These are phyloP conservation scores for Agrypnia vestita DNA, from an alignment of 1,140 invertebrate species.

Conservation along the genomic window DNA sequence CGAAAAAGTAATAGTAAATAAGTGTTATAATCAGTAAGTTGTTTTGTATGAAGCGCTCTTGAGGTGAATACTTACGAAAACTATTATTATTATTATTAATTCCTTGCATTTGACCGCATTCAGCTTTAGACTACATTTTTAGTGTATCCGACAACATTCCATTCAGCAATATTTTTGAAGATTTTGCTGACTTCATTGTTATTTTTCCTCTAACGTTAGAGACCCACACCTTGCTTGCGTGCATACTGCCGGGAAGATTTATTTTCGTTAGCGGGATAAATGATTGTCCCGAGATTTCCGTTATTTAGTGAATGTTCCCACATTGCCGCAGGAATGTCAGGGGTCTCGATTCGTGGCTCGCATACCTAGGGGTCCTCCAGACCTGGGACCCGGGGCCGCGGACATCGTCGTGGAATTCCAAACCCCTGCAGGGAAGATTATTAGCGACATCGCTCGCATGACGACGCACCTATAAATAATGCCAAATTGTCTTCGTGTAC, in stretches of 20 bases:
- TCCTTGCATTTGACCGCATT: no score
- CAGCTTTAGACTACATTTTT: not conserved
- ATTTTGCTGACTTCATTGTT: no score
- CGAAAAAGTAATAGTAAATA: no score
- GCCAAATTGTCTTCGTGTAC: not conserved
- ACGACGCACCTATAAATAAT: not conserved
- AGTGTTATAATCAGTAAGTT: no score
- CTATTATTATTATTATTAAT: no score
- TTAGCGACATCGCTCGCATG: not conserved
- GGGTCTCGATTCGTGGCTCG: not conserved
- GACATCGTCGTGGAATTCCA: conserved; percentile 3
- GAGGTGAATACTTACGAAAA: no score
- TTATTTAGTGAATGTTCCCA: not conserved
- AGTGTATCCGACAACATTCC: not conserved
- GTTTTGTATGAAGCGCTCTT: no score
- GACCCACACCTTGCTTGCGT: not conserved
- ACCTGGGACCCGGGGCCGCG: not conserved
- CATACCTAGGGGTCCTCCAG: not conserved
- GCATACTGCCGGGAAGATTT: not conserved
- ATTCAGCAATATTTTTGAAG: not conserved
- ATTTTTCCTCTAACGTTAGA: not conserved
- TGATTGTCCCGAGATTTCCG: not conserved
- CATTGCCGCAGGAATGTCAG: not conserved
- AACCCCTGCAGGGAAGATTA: not conserved
- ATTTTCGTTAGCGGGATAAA: not conserved